Evolutionary conservation across 2,797 vertebrate genomes (phyloP), one percentile per base, ranked within the genome.

Genomic region (Sphenopsis melanotis): DNA sequence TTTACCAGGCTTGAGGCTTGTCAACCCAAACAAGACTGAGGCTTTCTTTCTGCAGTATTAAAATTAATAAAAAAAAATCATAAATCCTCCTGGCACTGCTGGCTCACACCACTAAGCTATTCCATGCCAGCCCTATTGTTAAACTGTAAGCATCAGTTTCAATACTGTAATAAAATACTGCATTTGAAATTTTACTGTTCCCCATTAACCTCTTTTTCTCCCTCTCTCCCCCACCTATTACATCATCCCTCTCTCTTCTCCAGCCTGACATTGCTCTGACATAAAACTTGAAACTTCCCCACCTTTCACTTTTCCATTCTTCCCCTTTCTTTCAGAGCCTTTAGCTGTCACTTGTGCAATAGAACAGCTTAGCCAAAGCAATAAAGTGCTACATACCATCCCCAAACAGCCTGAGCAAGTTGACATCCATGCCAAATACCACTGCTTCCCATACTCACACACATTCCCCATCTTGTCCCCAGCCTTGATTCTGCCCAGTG

Each of bases 101-200:
- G 89, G 83, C 91, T 96, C 83, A 76, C 50, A 3, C 83, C 84
- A 87, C 89, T 88, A 66, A 94, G 68, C 55, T 88, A 59, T 94
- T 96, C 93, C 89, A 83, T 95, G 94, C 94, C 95, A 96, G 71
- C 77, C 59, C 89, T 89, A 95, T 95, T 97, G 94, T 97, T 96
- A 96, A 97, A 94, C 83, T 85, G 90, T 94, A 88, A 94, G 94
- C 85, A 94, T 87, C 87, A 70, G 90, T 94, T 97, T 96, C 96
- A 97, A 96, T 94, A 94, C 86, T 93, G 95, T 94, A 96, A 97
- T 97, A 97, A 97, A 97, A 96, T 84, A 90, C 75, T 87, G 91
- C 93, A 96, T 96, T 94, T 97, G 93, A 80, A 93, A 95, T 96
- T 96, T 97, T 97, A 97, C 90, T 87, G 96, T 95, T 97, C 83